These are phyloP conservation scores for Fratercula arctica DNA, from an alignment of 2,797 vertebrate genomes.

Conservation along the genomic window DNA sequence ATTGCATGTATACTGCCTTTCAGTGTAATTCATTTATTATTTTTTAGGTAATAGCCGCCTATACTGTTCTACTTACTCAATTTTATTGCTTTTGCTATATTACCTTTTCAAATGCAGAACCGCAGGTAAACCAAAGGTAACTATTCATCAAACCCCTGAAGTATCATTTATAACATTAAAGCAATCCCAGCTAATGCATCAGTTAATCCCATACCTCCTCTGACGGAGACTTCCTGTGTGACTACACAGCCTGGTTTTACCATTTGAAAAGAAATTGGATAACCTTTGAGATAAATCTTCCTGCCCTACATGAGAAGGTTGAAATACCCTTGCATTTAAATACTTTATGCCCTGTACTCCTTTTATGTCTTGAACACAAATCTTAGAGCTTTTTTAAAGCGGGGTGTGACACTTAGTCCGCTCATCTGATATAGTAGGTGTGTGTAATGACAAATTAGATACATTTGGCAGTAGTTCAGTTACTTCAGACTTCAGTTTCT, in stretches of 20 bases:
- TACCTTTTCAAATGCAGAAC: neutral
- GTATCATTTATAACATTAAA: neutral
- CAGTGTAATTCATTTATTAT: neutral
- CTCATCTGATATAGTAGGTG: neutral
- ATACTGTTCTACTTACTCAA: neutral
- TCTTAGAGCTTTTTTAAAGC: neutral
- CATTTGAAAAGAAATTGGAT: neutral
- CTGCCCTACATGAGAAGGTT: neutral
- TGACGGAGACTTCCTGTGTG: neutral
- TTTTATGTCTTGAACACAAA: neutral
- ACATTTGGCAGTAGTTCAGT: conserved; percentile 6
- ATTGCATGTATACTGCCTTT: neutral
- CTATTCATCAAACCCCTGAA: neutral
- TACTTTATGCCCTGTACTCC: neutral
- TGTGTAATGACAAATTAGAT: neutral
- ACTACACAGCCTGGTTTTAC: neutral
- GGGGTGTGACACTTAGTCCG: neutral
- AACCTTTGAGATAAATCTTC: neutral
- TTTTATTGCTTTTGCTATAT: conserved; percentile 15
- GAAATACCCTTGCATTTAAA: conserved; percentile 19
- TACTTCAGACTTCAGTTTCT: neutral
- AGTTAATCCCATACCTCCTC: neutral
- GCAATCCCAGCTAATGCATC: neutral
- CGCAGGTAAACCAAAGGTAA: neutral
- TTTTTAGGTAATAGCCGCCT: neutral